Evolutionary conservation across 1,140 invertebrate species (phyloP).

Genomic region (Magallana ariakensis): DNA sequence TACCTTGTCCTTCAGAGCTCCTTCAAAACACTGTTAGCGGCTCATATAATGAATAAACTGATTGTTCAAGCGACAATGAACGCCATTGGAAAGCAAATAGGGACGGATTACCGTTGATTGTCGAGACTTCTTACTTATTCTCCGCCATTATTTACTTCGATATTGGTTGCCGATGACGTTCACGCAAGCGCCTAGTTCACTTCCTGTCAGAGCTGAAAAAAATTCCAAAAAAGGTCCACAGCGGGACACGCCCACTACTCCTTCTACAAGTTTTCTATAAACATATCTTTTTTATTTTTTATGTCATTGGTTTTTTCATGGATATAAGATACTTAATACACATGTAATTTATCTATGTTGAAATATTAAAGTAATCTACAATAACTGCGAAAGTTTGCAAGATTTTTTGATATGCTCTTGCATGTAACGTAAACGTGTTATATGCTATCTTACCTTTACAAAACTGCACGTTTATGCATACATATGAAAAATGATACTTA

Average conservation of each 20-base stretch:
- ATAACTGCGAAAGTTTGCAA: too few species aligned
- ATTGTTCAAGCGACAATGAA: neutral
- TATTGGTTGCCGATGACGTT: conserved; percentile 67
- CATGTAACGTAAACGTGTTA: too few species aligned
- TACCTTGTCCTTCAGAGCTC: conserved; percentile 29
- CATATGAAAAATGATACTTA: too few species aligned
- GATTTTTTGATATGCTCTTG: too few species aligned
- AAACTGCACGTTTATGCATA: too few species aligned
- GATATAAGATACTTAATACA: too few species aligned
- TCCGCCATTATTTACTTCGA: conserved; percentile 74
- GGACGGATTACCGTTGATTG: conserved; percentile 60
- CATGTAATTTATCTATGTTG: too few species aligned
- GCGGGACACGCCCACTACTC: neutral
- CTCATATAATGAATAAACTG: conserved; percentile 1
- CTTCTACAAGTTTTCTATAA: too few species aligned
- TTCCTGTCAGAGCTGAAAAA: conserved; percentile 45
- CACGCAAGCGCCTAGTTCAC: conserved; percentile 63
- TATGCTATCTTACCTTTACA: too few species aligned
- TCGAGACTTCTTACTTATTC: conserved; percentile 43
- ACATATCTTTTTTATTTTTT: too few species aligned
- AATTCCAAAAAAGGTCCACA: conserved; percentile 42
- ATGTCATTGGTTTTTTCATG: too few species aligned
- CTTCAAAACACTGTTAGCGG: conserved; percentile 7
- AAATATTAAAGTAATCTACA: too few species aligned
- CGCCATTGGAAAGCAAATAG: conserved; percentile 48